These are phyloP conservation scores for Lycocerus yunnanus DNA, from an alignment of 2,888 invertebrate genomes.

Conservation along the genomic window DNA sequence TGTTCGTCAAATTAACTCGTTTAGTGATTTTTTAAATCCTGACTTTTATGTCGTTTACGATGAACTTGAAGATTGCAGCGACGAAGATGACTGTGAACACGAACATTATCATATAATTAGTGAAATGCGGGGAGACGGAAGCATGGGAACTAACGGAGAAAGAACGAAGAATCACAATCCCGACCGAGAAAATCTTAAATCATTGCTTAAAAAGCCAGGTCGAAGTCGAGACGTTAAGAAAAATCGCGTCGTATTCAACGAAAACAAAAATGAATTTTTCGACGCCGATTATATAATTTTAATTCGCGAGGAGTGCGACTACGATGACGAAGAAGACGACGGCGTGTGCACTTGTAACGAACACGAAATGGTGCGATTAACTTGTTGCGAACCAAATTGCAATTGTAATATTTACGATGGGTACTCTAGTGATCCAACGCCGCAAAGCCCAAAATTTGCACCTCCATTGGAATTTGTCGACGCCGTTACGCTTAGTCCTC, in stretches of 20 bases:
- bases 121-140: slow-evolving; percentile 50
- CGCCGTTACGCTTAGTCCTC: slow-evolving; percentile 85
- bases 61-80: slow-evolving; percentile 46
- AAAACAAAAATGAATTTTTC: slow-evolving; percentile 87
- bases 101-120: slow-evolving; percentile 30
- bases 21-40: slow-evolving; percentile 38
- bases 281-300: slow-evolving; percentile 91
- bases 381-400: slow-evolving; percentile 72
- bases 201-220: slow-evolving; percentile 77
- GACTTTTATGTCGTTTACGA: slow-evolving; percentile 51
- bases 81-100: slow-evolving; percentile 39
- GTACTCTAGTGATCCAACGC: slow-evolving; percentile 45
- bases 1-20: slow-evolving; percentile 42
- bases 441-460: slow-evolving; percentile 65
- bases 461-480: slow-evolving; percentile 75
- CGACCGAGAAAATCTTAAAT: slow-evolving; percentile 68
- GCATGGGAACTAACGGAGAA: slow-evolving; percentile 55
- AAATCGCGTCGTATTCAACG: slow-evolving; percentile 84
- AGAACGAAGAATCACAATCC: slow-evolving; percentile 60
- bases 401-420: slow-evolving; percentile 52
- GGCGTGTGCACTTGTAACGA: slow-evolving; percentile 73
- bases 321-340: slow-evolving; percentile 78
- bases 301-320: slow-evolving; percentile 85
- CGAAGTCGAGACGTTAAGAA: slow-evolving; percentile 61
- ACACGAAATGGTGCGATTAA: slow-evolving; percentile 67